Base-by-base conservation (phyloP, 2,888 invertebrate species). In the Buathra laborator region DNA sequence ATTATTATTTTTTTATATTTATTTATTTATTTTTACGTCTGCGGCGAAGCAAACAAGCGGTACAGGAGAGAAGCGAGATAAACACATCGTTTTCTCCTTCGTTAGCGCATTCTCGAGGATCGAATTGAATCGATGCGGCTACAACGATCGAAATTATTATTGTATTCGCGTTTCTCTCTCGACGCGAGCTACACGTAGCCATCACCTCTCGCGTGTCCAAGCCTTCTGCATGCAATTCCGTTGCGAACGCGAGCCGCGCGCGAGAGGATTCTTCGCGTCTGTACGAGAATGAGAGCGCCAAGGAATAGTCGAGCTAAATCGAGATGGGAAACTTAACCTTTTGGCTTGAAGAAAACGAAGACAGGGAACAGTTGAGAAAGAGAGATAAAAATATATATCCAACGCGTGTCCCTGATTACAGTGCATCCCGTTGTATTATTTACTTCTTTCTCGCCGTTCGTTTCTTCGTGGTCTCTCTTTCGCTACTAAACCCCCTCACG, bases 341-440 rank as follows among this genome's bases (percentile, higher is more conserved):
- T 86, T 86, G 81, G 88, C 89, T 88, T 89, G 87, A 87, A 88
- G 83, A 84, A 89, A 75, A 76, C 81, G 59, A 62, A 0, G 29
- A 14, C 24, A 29, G 29, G 5, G 16, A 4, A 29, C 6, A 7
- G 59, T 14, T 3, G 32, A 29, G 81, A 71, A 81, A 67, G 48
- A 77, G 85, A 84, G 87, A n/a, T 64, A 9, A 16, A 14, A 51
- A 48, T 37, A 51, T n/a, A 66, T 66, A 14, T 14, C 86, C 86
- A 89, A 89, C 91, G 89, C 91, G 90, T 91, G 91, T 91, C 89
- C 88, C 91, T 91, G 91, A 91, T 91, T 91, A 90, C 87, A 88
- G 90, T 89, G 89, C 88, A 89, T 84, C 83, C 76, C 83, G 77
- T 84, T 75, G 81, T 83, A 64, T 56, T 59, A 43, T 74, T 76